phyloP scores from a whole-genome alignment of 2,797 vertebrate species.

The Avahi laniger region DNA sequence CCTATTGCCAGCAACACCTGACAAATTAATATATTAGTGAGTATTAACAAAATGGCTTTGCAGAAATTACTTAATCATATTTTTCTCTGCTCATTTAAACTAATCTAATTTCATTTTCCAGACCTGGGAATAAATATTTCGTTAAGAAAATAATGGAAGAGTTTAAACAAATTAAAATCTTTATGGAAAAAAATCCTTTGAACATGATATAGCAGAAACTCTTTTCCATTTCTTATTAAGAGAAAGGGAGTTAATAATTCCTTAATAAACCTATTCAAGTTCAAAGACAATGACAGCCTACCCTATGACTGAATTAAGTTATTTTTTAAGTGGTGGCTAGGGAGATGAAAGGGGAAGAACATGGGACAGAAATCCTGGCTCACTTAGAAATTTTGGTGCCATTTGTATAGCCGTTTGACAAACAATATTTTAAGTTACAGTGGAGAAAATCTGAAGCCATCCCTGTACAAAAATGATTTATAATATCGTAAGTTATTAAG shows the following conservation, averaged over 20 bases:
- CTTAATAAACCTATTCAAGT: neutral
- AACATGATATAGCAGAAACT: neutral
- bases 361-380: neutral
- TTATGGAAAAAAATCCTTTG: neutral
- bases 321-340: neutral
- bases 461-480: neutral
- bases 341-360: neutral
- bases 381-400: neutral
- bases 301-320: neutral
- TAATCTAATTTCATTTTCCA: slow-evolving; percentile 13
- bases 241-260: neutral
- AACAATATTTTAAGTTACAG: neutral
- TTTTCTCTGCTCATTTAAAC: slow-evolving; percentile 25
- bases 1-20: slow-evolving; percentile 90
- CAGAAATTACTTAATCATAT: neutral
- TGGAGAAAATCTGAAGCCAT: neutral
- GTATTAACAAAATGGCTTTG: slow-evolving; percentile 5
- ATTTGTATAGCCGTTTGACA: neutral
- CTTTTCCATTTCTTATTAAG: neutral
- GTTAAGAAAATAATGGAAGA: slow-evolving; percentile 25
- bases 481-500: neutral
- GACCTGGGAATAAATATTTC: neutral
- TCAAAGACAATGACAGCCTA: neutral
- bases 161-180: slow-evolving; percentile 33
- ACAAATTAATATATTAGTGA: slow-evolving; percentile 46